Evolutionary conservation across 2,113 vertebrate species (phyloP).

Genomic region (Globicephala melas): DNA sequence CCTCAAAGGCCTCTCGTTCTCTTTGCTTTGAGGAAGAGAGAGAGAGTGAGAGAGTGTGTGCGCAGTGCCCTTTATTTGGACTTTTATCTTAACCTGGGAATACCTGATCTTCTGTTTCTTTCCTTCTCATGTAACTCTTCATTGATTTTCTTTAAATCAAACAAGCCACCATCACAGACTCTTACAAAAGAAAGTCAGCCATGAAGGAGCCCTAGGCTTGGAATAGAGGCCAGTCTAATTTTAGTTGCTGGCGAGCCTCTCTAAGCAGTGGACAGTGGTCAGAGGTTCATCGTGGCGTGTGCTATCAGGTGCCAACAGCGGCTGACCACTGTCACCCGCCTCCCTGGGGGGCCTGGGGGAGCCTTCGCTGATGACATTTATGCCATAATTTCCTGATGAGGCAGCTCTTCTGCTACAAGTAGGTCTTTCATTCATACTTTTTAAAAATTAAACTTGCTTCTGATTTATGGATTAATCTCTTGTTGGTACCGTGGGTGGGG

Average conservation of each 20-base stretch:
- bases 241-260: constrained; percentile 26
- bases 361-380: background rate
- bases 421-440: constrained; percentile 7
- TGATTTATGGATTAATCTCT: background rate
- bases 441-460: background rate
- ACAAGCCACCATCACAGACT: constrained; percentile 53
- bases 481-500: background rate
- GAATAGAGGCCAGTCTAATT: constrained; percentile 68
- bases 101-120: constrained; percentile 53
- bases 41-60: background rate
- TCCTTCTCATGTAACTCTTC: constrained; percentile 43
- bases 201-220: constrained; percentile 59
- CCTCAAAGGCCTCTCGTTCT: constrained; percentile 63
- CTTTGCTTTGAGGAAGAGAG: constrained; percentile 69
- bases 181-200: constrained; percentile 52
- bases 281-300: background rate
- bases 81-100: constrained; percentile 74
- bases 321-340: background rate
- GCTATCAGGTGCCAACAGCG: background rate
- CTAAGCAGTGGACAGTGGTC: constrained; percentile 22
- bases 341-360: background rate
- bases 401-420: background rate
- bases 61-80: constrained; percentile 65
- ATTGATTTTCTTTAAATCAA: constrained; percentile 68
- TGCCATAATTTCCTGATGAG: background rate